Percentiles rank a stretch among this genome's conserved stretches.
Evolutionary conservation across 2,888 invertebrate species (phyloP).

Genomic region (Tanypteryx hageni): DNA sequence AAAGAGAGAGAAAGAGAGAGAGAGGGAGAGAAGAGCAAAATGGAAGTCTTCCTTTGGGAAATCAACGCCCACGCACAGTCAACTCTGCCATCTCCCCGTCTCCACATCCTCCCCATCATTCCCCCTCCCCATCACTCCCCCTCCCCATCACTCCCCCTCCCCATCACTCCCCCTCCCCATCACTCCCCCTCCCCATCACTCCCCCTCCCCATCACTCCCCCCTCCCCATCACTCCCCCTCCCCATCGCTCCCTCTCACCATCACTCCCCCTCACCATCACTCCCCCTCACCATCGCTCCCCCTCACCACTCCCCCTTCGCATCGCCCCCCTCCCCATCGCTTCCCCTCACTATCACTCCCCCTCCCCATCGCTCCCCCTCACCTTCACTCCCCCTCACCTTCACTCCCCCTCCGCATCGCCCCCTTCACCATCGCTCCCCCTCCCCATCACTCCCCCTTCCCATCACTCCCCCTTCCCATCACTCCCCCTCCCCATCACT

Average conservation of each 20-base stretch:
- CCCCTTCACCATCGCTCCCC: neutral
- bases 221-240: neutral
- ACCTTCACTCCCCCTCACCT: too few relatives aligned
- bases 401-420: neutral
- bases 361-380: neutral
- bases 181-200: neutral
- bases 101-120: neutral
- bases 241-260: neutral
- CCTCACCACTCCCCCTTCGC: too few relatives aligned
- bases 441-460: neutral
- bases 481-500: too few relatives aligned
- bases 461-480: neutral
- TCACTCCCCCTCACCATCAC: neutral
- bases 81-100: neutral
- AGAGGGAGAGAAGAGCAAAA: neutral
- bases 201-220: neutral
- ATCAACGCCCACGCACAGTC: conserved; percentile 29
- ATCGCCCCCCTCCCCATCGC: too few relatives aligned
- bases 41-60: conserved; percentile 61
- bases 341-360: neutral
- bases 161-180: neutral
- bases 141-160: neutral
- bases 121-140: neutral
- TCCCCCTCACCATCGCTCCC: neutral
- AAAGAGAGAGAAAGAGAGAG: too few relatives aligned